Evolutionary conservation across 2,888 invertebrate genomes (phyloP).

Genomic region (Adela reaumurella): DNA sequence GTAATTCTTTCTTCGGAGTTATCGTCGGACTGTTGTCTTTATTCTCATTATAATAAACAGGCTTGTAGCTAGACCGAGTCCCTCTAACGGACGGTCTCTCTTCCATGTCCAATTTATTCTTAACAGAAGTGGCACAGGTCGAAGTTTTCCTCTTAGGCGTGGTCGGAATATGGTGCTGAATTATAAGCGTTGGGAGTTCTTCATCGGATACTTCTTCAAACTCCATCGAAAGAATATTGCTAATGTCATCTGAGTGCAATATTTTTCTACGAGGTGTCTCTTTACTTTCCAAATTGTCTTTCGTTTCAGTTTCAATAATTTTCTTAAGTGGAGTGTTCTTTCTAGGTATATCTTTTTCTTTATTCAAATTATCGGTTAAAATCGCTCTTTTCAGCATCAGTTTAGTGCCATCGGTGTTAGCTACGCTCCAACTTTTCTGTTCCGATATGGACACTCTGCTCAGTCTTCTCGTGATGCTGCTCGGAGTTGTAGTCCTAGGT

Average conservation of each 20-base stretch:
- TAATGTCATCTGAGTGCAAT: conserved; percentile 23
- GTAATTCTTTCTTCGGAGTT: background rate
- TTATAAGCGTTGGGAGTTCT: conserved; percentile 40
- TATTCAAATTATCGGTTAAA: conserved; percentile 28
- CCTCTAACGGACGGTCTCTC: background rate
- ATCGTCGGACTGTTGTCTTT: background rate
- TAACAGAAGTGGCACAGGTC: conserved; percentile 7
- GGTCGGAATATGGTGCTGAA: conserved; percentile 23
- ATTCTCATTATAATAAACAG: conserved; percentile 2
- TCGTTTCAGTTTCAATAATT: too few relatives aligned
- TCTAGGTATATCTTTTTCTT: conserved; percentile 31
- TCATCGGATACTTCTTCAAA: conserved; percentile 41
- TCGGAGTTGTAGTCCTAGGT: conserved; percentile 33
- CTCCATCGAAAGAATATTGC: conserved; percentile 35
- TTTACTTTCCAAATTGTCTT: too few relatives aligned
- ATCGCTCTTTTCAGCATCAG: conserved; percentile 44
- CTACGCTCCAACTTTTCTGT: conserved; percentile 40
- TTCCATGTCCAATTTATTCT: background rate
- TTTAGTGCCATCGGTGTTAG: conserved; percentile 44
- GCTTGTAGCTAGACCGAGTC: background rate
- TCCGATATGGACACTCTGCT: conserved; percentile 34
- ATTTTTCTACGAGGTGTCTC: conserved; percentile 29
- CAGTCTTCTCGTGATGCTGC: conserved; percentile 34
- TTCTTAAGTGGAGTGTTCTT: conserved; percentile 24
- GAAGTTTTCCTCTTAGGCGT: conserved; percentile 37